These are phyloP conservation scores for Cyclophora albipunctata DNA, from an alignment of 2,888 invertebrate genomes.

Conservation along the genomic window DNA sequence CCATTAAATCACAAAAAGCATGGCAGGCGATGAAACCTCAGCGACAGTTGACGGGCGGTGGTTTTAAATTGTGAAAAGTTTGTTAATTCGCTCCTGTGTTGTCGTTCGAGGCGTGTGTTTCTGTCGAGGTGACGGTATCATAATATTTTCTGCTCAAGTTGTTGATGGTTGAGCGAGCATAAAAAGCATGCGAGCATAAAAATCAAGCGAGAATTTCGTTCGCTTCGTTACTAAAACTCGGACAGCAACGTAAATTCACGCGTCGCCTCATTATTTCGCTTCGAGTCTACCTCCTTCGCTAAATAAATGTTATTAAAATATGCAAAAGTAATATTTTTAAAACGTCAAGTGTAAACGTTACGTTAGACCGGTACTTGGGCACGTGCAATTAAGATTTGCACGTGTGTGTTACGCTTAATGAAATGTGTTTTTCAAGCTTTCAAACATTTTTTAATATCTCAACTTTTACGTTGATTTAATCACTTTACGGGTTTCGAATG, in stretches of 20 bases:
- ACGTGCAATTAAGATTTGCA: conserved; percentile 51
- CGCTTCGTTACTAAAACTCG: conserved; percentile 26
- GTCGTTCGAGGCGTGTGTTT: conserved; percentile 1
- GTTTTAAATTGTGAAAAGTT: conserved; percentile 25
- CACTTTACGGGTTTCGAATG: conserved; percentile 13
- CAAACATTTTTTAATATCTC: conserved; percentile 29
- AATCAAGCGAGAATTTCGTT: conserved; percentile 18
- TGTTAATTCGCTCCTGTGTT: conserved; percentile 23
- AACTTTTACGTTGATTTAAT: conserved; percentile 24
- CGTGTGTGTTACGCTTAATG: conserved; percentile 30
- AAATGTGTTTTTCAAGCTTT: conserved; percentile 30
- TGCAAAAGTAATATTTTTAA: conserved; percentile 59
- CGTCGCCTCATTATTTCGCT: conserved; percentile 62
- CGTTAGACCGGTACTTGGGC: conserved; percentile 27
- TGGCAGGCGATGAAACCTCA: conserved; percentile 11
- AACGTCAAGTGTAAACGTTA: conserved; percentile 43
- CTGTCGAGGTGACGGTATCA: conserved; percentile 36
- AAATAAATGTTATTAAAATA: conserved; percentile 61
- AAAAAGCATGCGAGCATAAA: conserved; percentile 21
- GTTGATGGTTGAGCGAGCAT: conserved; percentile 37
- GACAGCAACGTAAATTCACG: conserved; percentile 34
- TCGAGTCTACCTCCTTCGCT: conserved; percentile 42
- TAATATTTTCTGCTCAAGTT: conserved; percentile 34
- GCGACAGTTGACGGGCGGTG: conserved; percentile 14
- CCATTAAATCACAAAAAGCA: conserved; percentile 1